Conservation (phyloP, 1,140 invertebrate genomes). For the Leptinotarsa undecemlineata region DNA sequence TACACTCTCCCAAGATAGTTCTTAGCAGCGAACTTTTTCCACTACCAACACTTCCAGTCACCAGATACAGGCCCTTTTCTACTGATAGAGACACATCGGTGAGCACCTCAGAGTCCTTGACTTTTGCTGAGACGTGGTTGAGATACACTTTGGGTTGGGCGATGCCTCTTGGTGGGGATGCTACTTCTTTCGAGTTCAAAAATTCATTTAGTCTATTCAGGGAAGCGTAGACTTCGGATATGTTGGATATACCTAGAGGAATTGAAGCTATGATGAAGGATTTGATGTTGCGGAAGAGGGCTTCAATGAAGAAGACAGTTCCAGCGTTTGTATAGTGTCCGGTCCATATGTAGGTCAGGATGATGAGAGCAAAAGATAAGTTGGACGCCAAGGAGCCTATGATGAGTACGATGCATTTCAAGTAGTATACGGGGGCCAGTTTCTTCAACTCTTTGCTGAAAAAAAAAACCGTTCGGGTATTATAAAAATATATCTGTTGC, state of each 20-base stretch:
- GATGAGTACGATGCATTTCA: conserved; percentile 42
- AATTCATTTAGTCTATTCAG: conserved; percentile 39
- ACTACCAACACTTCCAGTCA: conserved; percentile 77
- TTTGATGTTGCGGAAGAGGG: conserved; percentile 73
- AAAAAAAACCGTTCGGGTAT: conserved; percentile 5
- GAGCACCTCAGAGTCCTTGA: conserved; percentile 57
- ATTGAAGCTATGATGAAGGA: conserved; percentile 75
- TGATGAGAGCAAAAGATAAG: conserved; percentile 54
- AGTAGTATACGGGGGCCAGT: conserved; percentile 44
- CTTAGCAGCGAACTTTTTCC: conserved; percentile 80
- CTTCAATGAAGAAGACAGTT: conserved; percentile 75
- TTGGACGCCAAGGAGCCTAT: conserved; percentile 71
- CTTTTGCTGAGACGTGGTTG: conserved; percentile 34
- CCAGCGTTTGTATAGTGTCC: conserved; percentile 72
- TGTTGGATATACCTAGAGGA: conserved; percentile 67
- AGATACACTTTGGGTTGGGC: conserved; percentile 37
- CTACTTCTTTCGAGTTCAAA: conserved; percentile 35
- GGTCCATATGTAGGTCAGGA: conserved; percentile 75
- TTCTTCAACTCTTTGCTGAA: conserved; percentile 45
- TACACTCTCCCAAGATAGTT: conserved; percentile 73
- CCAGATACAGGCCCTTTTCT: conserved; percentile 26
- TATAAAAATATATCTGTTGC: no score
- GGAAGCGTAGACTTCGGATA: conserved; percentile 56
- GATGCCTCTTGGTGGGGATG: conserved; percentile 19
- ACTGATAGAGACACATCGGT: conserved; percentile 46